Percentiles rank a stretch among this genome's conserved stretches.
These are phyloP conservation scores for Aspidiotus rigidus DNA, from an alignment of 2,888 invertebrate species.

Conservation along the genomic window DNA sequence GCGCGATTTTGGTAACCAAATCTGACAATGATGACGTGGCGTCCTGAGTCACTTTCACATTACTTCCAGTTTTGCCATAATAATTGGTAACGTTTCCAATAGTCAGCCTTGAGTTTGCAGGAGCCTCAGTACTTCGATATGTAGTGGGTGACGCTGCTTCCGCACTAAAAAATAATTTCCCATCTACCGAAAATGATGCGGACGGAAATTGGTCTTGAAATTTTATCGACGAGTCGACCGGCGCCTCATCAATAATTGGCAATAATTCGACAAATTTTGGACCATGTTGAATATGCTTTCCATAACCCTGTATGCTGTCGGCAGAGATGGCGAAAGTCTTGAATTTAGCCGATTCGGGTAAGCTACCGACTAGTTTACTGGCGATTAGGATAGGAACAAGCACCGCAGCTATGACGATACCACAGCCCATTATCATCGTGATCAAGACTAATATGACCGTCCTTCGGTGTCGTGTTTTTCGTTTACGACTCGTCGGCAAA, in stretches of 20 bases:
- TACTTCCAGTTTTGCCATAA: no score
- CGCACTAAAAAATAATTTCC: background rate
- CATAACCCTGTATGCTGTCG: constrained; percentile 37
- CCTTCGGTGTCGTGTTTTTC: constrained; percentile 37
- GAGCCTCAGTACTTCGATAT: no score
- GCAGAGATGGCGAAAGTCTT: constrained; percentile 39
- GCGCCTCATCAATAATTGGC: constrained; percentile 38
- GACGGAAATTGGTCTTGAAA: constrained; percentile 27
- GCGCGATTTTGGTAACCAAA: no score
- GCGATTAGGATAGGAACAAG: constrained; percentile 41
- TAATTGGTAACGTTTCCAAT: no score
- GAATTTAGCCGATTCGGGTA: constrained; percentile 39
- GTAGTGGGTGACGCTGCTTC: no score
- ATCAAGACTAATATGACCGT: constrained; percentile 40
- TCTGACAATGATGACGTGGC: no score
- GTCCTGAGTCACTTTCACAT: no score
- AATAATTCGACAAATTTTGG: constrained; percentile 38
- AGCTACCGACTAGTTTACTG: constrained; percentile 41
- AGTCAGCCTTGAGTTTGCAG: no score
- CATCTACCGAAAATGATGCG: background rate
- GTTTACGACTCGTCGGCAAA: constrained; percentile 10
- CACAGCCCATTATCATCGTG: constrained; percentile 39
- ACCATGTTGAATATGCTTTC: constrained; percentile 35
- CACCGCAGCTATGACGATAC: constrained; percentile 41
- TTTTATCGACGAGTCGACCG: constrained; percentile 34